Conservation (phyloP, 92 coral and sea anemone genomes). For the Phenganax subtilis region DNA sequence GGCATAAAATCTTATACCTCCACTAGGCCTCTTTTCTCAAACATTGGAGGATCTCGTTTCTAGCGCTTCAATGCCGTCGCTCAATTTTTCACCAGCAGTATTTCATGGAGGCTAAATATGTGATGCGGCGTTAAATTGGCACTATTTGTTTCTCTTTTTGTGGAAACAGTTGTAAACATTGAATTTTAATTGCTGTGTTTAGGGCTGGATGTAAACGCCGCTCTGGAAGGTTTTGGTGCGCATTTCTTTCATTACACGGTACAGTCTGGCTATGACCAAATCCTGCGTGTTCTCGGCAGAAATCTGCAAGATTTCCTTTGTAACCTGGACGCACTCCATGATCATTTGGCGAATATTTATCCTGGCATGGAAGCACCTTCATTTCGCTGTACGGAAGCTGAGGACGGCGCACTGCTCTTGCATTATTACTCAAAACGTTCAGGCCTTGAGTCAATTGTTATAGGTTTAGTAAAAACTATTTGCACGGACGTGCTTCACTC, state of each 20-base stretch:
- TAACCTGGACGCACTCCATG: constrained; percentile 94
- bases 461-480: constrained; percentile 93
- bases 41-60: no score
- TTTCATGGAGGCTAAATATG: no score
- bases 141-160: no score
- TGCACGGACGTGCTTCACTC: constrained; percentile 76
- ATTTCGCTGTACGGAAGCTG: constrained; percentile 86
- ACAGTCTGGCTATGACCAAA: constrained; percentile 93
- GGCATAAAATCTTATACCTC: no score
- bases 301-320: constrained; percentile 94
- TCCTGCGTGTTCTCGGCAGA: constrained; percentile 87
- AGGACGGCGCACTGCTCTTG: constrained; percentile 70
- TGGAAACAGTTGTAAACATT: background rate
- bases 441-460: constrained; percentile 87
- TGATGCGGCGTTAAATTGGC: no score
- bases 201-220: constrained; percentile 73
- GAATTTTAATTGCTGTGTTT: background rate
- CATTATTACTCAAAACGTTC: constrained; percentile 85
- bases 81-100: no score
- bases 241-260: constrained; percentile 90
- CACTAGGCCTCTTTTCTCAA: no score
- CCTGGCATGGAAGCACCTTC: constrained; percentile 99
- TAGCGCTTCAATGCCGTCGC: no score
- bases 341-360: constrained; percentile 91
- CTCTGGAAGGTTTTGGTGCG: constrained; percentile 88